phyloP scores from a whole-genome alignment of 2,797 vertebrate genomes.

The Ctenopoma multispine region DNA sequence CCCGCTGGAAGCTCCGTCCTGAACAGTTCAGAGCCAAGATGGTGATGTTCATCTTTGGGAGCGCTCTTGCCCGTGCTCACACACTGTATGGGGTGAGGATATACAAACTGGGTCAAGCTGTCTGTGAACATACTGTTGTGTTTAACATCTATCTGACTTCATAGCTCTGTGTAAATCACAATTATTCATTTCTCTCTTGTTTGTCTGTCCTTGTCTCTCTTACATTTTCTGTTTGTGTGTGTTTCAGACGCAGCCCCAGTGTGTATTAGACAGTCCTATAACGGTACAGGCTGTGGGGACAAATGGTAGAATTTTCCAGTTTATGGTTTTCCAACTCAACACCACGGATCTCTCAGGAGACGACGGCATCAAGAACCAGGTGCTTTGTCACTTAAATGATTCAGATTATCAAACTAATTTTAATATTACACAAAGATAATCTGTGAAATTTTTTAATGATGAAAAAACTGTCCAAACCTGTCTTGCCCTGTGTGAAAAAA shows the following conservation, averaged over 20 bases:
- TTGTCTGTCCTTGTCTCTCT: not conserved
- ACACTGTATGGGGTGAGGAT: conserved; percentile 87
- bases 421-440: too few species aligned
- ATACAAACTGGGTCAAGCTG: conserved; percentile 6
- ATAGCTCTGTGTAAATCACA: not conserved
- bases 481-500: too few species aligned
- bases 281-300: conserved; percentile 92
- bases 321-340: conserved; percentile 94
- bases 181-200: not conserved
- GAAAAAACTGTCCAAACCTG: too few species aligned
- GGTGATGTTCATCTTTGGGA: conserved; percentile 93
- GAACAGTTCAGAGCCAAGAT: conserved; percentile 93
- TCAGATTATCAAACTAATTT: too few species aligned
- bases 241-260: conserved; percentile 77
- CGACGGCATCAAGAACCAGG: conserved; percentile 91
- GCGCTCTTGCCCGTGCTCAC: conserved; percentile 89
- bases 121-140: not conserved
- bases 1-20: conserved; percentile 77
- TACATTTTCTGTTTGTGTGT: not conserved
- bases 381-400: too few species aligned
- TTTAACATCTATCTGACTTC: not conserved
- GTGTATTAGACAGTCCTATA: conserved; percentile 87
- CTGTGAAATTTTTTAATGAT: too few species aligned
- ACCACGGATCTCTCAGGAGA: conserved; percentile 88
- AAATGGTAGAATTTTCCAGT: conserved; percentile 92